A percentile compares a stretch with the other conserved stretches of the same genome.
phyloP scores from a whole-genome alignment of 2,888 invertebrate species.

The Operophtera brumata region DNA sequence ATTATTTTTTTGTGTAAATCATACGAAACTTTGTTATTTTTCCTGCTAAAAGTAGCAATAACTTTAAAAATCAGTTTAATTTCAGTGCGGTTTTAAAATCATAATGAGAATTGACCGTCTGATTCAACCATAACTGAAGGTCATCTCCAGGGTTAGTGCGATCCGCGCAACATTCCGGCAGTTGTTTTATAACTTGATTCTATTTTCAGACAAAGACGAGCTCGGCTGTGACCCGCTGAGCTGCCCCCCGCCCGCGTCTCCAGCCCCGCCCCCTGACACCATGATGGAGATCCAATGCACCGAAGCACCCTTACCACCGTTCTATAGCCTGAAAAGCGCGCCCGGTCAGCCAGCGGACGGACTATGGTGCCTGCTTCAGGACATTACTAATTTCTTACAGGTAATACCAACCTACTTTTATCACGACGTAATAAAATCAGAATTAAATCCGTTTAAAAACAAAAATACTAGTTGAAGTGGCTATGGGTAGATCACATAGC shows the following conservation, averaged over 20 bases:
- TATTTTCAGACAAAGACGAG: slow-evolving; percentile 69
- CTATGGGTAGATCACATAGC: too few species aligned
- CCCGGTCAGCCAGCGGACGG: slow-evolving; percentile 80
- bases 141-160: too few species aligned
- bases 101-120: too few species aligned
- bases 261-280: slow-evolving; percentile 73
- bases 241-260: slow-evolving; percentile 78
- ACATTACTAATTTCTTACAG: slow-evolving; percentile 87
- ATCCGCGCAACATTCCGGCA: neutral
- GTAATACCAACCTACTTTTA: slow-evolving; percentile 40
- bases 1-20: too few species aligned
- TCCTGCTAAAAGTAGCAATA: too few species aligned
- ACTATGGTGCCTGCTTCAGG: slow-evolving; percentile 90
- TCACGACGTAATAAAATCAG: too few species aligned
- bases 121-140: too few species aligned
- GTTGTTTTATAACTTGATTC: neutral
- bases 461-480: too few species aligned
- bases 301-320: slow-evolving; percentile 88
- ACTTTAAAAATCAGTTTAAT: too few species aligned
- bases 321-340: slow-evolving; percentile 86
- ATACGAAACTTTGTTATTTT: too few species aligned
- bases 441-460: too few species aligned
- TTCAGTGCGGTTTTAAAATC: too few species aligned
- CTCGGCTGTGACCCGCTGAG: slow-evolving; percentile 82
- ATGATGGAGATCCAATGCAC: slow-evolving; percentile 90